Evolutionary conservation across 1,140 invertebrate species (phyloP).

Genomic region (Bombus impatiens): DNA sequence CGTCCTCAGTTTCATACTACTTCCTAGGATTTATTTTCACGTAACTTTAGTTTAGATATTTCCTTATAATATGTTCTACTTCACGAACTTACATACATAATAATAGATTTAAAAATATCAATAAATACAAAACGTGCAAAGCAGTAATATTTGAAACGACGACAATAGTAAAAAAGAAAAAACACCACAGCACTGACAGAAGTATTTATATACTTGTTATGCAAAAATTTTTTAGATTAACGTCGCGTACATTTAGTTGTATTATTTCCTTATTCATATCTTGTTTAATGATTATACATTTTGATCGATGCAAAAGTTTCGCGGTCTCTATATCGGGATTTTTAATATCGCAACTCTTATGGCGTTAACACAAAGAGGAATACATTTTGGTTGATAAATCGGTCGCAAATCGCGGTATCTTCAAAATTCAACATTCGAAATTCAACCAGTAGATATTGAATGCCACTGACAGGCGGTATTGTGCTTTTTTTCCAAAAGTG

Average conservation of each 20-base stretch:
- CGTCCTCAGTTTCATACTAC: too few relatives aligned
- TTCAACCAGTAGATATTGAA: neutral
- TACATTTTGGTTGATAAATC: neutral
- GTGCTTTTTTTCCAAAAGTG: neutral
- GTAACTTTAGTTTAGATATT: neutral
- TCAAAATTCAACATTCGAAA: neutral
- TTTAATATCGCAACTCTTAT: neutral
- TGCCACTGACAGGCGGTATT: neutral
- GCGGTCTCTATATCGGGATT: neutral
- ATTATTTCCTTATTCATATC: neutral
- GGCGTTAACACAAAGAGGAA: neutral
- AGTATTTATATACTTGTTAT: neutral
- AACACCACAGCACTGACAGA: too few relatives aligned
- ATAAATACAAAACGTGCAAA: neutral
- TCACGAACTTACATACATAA: neutral
- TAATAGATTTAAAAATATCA: neutral
- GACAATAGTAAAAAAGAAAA: too few relatives aligned
- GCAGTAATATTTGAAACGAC: too few relatives aligned
- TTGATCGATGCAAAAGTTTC: too few relatives aligned
- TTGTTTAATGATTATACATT: neutral
- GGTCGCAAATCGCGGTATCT: neutral
- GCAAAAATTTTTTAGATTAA: neutral
- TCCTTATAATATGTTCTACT: neutral
- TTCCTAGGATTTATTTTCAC: neutral
- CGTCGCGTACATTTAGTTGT: neutral